Base-by-base conservation (phyloP, 2,888 invertebrate genomes). In the Scaptodrosophila latifasciaeformis region DNA sequence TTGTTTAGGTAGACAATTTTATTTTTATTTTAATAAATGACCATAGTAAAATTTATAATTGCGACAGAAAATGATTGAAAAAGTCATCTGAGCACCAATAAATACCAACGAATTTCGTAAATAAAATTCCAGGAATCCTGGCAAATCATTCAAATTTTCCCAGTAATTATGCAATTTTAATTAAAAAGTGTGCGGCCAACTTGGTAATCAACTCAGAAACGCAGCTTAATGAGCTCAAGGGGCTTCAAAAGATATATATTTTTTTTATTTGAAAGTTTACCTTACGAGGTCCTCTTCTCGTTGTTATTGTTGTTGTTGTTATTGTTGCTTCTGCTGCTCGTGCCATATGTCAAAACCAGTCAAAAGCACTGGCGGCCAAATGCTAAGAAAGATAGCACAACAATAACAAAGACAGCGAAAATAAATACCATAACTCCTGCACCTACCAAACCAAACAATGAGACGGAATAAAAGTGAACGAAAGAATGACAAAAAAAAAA, bases 271-370 rank as follows among this genome's bases (percentile, higher is more conserved):
- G 34, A 13, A 34, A 44, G 29, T n/a, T n/a, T n/a, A n/a, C n/a
- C n/a, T n/a, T n/a, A n/a, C n/a, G n/a, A n/a, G 21, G 19, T 40
- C 19, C 18, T 40, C 21, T 45, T 45, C n/a, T 18, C 29, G 31
- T 24, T 42, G 42, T 21, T 42, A 12, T 42, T 42, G 7, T 7
- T 42, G 42, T 2, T 3, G 18, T 18, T 18, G 40, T 19, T 40
- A 10, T 17, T 42, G 52, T 17, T 52, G 50, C 47, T 68, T 59
- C 54, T 21, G 21, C 21, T 66, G 68, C 55, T 59, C 39, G 59
- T 68, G 65, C 61, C 66, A 65, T 67, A 51, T 61, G 69, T 65
- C 66, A 65, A 53, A 44, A 60, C 54, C 53, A 54, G 65, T 43
- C 35, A 53, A 64, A 59, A 68, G 68, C 56, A 17, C 68, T 53